A percentile compares a stretch with the other conserved stretches of the same genome.
Evolutionary conservation across 1,140 invertebrate genomes (phyloP).

Genomic region (Cecropterus lyciades): DNA sequence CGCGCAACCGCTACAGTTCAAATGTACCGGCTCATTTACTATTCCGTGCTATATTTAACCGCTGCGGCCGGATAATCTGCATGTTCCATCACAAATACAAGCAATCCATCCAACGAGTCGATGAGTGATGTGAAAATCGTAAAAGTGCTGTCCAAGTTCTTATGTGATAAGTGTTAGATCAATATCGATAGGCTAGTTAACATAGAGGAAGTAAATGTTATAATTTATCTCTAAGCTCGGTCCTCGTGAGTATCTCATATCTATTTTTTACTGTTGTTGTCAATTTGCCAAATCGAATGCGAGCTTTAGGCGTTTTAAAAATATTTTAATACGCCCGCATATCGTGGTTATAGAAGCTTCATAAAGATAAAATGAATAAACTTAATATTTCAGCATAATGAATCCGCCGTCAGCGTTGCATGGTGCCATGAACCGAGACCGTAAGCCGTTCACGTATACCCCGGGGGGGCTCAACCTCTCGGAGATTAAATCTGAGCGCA

Average conservation of each 20-base stretch:
- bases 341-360: slow-evolving; percentile 36
- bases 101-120: slow-evolving; percentile 51
- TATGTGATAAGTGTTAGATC: slow-evolving; percentile 43
- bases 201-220: slow-evolving; percentile 62
- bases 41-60: slow-evolving; percentile 76
- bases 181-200: slow-evolving; percentile 37
- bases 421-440: slow-evolving; percentile 92
- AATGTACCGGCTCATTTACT: slow-evolving; percentile 71
- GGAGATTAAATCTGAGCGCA: slow-evolving; percentile 94
- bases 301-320: slow-evolving; percentile 46
- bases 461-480: slow-evolving; percentile 95
- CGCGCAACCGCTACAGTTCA: slow-evolving; percentile 62
- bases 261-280: slow-evolving; percentile 70
- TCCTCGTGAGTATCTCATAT: slow-evolving; percentile 71
- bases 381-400: slow-evolving; percentile 72
- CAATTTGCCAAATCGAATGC: slow-evolving; percentile 67
- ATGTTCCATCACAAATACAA: slow-evolving; percentile 69
- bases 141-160: slow-evolving; percentile 36
- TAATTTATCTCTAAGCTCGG: slow-evolving; percentile 52
- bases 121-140: slow-evolving; percentile 65
- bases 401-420: slow-evolving; percentile 94
- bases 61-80: slow-evolving; percentile 73
- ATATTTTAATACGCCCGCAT: slow-evolving; percentile 36
- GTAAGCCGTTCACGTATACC: slow-evolving; percentile 97
- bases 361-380: slow-evolving; percentile 40